Percentiles rank a stretch among this genome's conserved stretches.
Evolutionary conservation across 2,888 invertebrate genomes (phyloP).

Genomic region (Cephus pulcher): DNA sequence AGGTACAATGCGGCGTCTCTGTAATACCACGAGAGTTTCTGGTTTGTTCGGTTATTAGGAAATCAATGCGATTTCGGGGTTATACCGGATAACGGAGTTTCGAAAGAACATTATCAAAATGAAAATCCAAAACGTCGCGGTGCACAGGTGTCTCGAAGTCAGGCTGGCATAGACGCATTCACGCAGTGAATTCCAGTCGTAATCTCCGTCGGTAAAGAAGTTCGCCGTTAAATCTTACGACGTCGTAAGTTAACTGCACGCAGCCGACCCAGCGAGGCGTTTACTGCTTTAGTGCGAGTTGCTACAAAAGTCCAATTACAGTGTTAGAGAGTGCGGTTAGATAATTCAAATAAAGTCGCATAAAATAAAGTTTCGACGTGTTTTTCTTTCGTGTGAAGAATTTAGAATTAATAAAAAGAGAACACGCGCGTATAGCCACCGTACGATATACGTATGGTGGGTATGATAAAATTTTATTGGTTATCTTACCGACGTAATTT

Average conservation of each 20-base stretch:
- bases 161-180: background rate
- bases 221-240: background rate
- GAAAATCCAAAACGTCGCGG: background rate
- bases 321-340: background rate
- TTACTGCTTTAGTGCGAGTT: background rate
- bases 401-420: too few species aligned
- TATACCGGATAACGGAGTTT: background rate
- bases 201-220: background rate
- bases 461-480: background rate
- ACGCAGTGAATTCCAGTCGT: background rate
- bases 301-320: background rate
- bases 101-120: background rate
- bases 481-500: background rate
- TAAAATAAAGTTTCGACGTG: background rate
- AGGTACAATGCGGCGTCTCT: background rate
- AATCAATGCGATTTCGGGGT: background rate
- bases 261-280: background rate
- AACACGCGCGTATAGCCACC: too few species aligned
- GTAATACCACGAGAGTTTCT: background rate
- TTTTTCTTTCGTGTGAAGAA: too few species aligned
- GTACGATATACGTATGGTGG: too few species aligned
- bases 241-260: background rate
- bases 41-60: background rate
- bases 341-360: background rate
- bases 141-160: background rate